phyloP scores from a whole-genome alignment of 2,888 invertebrate genomes.

The Dione vanillae region DNA sequence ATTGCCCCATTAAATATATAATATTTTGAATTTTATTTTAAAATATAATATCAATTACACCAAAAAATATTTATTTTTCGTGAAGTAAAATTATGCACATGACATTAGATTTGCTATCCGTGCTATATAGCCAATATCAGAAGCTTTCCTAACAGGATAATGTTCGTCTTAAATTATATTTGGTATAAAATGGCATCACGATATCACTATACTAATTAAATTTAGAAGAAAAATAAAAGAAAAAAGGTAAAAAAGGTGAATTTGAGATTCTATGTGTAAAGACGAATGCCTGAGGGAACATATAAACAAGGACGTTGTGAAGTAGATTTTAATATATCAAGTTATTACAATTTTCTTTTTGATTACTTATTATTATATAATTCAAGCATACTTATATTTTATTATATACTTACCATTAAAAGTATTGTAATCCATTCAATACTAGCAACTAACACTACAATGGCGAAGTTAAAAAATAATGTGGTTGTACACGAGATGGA shows the following conservation, averaged over 20 bases:
- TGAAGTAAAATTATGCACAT: too few species aligned
- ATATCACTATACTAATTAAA: slow-evolving; percentile 9
- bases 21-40: too few species aligned
- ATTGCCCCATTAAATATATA: too few species aligned
- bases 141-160: slow-evolving; percentile 7
- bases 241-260: background rate
- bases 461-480: too few species aligned
- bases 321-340: slow-evolving; percentile 3
- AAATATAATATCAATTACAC: too few species aligned
- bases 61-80: too few species aligned
- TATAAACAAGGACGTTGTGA: background rate
- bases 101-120: too few species aligned
- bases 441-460: too few species aligned
- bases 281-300: background rate
- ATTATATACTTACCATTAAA: too few species aligned
- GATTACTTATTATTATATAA: too few species aligned
- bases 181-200: slow-evolving; percentile 4
- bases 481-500: background rate
- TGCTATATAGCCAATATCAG: too few species aligned
- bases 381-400: background rate
- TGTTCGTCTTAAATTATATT: background rate
- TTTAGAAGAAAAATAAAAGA: slow-evolving; percentile 1
- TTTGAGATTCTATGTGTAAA: background rate
- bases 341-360: background rate
- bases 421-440: too few species aligned